These are phyloP conservation scores for Adela reaumurella DNA, from an alignment of 2,888 invertebrate genomes.

Conservation along the genomic window DNA sequence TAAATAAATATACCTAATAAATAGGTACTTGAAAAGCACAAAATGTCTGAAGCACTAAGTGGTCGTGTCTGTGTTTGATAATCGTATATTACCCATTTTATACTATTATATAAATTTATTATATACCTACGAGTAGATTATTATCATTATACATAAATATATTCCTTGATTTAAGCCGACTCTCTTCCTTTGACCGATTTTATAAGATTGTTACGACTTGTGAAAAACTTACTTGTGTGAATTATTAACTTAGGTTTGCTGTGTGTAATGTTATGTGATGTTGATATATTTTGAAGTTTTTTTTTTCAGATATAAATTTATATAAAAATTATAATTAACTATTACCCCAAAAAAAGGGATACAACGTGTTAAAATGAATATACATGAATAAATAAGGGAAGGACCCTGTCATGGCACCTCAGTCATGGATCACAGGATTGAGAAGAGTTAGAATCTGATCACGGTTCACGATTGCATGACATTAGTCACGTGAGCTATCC, in stretches of 20 bases:
- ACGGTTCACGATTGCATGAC: too few species aligned
- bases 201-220: not conserved
- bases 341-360: too few species aligned
- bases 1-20: too few species aligned
- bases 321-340: conserved; percentile 9
- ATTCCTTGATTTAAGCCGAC: not conserved
- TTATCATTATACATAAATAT: not conserved
- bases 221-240: not conserved
- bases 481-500: too few species aligned
- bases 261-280: not conserved
- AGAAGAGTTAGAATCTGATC: too few species aligned
- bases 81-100: not conserved
- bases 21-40: too few species aligned
- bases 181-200: not conserved
- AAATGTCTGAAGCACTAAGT: not conserved
- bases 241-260: not conserved
- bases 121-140: not conserved
- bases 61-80: not conserved
- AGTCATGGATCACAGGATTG: too few species aligned
- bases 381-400: too few species aligned
- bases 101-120: not conserved
- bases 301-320: conserved; percentile 24
- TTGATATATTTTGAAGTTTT: conserved; percentile 20
- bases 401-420: too few species aligned
- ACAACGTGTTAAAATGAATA: too few species aligned